These are phyloP conservation scores for Electrophaes corylata DNA, from an alignment of 2,888 invertebrate genomes.

Conservation along the genomic window DNA sequence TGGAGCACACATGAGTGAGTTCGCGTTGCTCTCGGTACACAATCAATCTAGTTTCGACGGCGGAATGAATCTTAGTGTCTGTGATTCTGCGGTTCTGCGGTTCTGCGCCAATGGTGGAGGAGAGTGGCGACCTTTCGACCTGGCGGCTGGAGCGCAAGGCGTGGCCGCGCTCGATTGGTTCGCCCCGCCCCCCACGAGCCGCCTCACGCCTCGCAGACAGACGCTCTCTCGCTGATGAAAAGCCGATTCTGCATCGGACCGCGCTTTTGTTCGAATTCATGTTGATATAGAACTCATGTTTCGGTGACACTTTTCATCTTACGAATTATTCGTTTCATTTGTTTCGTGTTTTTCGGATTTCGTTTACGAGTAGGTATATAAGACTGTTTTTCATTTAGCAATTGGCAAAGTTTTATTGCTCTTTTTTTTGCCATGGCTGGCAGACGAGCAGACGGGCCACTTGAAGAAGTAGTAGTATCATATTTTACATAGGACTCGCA, in stretches of 20 bases:
- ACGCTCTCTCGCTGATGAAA: constrained; percentile 47
- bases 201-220: constrained; percentile 60
- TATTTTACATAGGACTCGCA: no score
- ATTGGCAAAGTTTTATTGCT: no score
- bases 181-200: constrained; percentile 64
- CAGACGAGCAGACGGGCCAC: no score
- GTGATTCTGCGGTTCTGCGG: constrained; percentile 50
- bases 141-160: constrained; percentile 70
- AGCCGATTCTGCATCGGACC: constrained; percentile 47
- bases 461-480: no score
- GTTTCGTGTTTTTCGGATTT: no score
- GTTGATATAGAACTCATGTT: constrained; percentile 30
- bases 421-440: no score
- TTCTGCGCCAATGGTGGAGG: constrained; percentile 65
- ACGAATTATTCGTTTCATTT: constrained; percentile 13
- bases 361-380: no score
- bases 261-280: constrained; percentile 41
- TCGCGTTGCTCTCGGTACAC: constrained; percentile 17
- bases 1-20: constrained; percentile 12
- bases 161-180: constrained; percentile 78
- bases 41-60: constrained; percentile 13
- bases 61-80: constrained; percentile 43
- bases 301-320: constrained; percentile 30
- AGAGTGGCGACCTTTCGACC: constrained; percentile 75
- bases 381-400: no score